A percentile compares a stretch with the other conserved stretches of the same genome.
Conservation (phyloP, 1,140 invertebrate species). For the Nomia melanderi region DNA sequence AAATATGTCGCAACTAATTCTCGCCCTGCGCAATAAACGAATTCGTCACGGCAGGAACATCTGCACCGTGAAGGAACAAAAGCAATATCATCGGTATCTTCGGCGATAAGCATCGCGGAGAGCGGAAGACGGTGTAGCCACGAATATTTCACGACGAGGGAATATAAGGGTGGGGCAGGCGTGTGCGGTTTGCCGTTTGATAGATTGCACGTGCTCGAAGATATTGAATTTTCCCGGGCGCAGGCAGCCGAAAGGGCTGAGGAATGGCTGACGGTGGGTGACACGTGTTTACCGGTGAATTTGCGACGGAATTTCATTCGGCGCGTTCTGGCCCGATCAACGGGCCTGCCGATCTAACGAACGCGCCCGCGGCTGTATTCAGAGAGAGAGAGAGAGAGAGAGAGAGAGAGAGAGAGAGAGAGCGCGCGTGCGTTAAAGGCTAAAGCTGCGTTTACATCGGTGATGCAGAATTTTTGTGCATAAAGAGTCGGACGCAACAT, state of each 20-base stretch:
- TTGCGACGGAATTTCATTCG: slow-evolving; percentile 18
- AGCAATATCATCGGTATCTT: background rate
- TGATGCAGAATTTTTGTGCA: too few relatives aligned
- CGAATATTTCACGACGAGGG: slow-evolving; percentile 24
- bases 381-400: too few relatives aligned
- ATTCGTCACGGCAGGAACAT: background rate
- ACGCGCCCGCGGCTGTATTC: too few relatives aligned
- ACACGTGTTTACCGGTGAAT: slow-evolving; percentile 27
- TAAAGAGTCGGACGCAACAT: too few relatives aligned
- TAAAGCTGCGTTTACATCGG: too few relatives aligned
- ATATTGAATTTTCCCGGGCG: slow-evolving; percentile 33
- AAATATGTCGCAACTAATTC: too few relatives aligned
- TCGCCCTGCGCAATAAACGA: too few relatives aligned
- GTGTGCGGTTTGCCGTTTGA: slow-evolving; percentile 16
- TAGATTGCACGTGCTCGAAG: slow-evolving; percentile 28
- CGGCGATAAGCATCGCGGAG: background rate
- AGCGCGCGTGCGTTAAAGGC: too few relatives aligned
- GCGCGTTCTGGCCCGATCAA: too few relatives aligned
- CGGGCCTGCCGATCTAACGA: background rate
- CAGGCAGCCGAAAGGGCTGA: slow-evolving; percentile 1
- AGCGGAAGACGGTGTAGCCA: background rate
- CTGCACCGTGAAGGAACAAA: background rate
- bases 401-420: too few relatives aligned
- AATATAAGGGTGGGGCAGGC: slow-evolving; percentile 6
- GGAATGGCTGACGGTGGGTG: slow-evolving; percentile 13